Percentiles rank a stretch among this genome's conserved stretches.
Conservation (phyloP, 2,113 vertebrate genomes). For the Myrmecobius fasciatus region DNA sequence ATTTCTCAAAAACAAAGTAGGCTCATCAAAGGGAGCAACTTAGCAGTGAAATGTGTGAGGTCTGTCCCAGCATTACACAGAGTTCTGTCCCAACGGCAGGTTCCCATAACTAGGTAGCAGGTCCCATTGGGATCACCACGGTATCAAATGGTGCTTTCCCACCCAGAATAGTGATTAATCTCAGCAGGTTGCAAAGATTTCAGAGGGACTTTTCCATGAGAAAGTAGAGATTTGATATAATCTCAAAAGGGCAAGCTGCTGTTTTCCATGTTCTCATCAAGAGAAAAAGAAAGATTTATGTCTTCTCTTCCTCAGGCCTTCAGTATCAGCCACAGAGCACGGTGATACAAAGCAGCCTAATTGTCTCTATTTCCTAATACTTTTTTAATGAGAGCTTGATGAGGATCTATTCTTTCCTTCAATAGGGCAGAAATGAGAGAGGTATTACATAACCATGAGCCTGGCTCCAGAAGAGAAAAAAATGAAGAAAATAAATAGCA, state of each 20-base stretch:
- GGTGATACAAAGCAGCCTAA: fast-evolving
- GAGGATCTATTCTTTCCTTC: background rate
- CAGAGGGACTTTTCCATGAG: conserved; percentile 40
- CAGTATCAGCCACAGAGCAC: background rate
- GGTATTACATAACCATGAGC: background rate
- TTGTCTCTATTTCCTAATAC: background rate
- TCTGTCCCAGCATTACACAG: background rate
- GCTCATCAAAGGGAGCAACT: background rate
- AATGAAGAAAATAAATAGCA: background rate
- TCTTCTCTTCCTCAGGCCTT: background rate
- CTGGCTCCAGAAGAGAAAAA: background rate
- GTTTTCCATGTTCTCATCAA: conserved; percentile 15
- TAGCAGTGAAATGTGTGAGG: background rate
- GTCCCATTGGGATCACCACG: background rate
- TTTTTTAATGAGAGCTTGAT: background rate
- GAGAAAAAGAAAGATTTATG: background rate
- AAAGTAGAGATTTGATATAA: conserved; percentile 12
- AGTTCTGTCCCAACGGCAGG: background rate
- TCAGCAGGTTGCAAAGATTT: background rate
- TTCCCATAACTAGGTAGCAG: background rate
- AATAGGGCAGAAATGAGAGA: background rate
- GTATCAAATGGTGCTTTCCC: background rate
- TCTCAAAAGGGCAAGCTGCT: conserved; percentile 31
- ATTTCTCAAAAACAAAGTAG: background rate
- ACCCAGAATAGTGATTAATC: background rate